phyloP scores from a whole-genome alignment of 2,797 vertebrate genomes.

The Micropoecilia bifurca region DNA sequence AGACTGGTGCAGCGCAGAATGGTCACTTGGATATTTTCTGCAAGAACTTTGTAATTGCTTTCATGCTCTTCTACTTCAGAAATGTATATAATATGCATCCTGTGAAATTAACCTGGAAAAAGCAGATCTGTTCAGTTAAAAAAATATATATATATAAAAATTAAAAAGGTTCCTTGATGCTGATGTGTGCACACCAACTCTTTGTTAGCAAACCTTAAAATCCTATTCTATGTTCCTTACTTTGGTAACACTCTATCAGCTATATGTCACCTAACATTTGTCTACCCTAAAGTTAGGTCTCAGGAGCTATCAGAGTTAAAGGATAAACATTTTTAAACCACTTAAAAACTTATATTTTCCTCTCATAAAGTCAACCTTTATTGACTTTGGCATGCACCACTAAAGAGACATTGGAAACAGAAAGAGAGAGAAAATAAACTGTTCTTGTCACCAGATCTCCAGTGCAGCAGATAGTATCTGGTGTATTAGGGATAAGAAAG shows the following conservation, averaged over 20 bases:
- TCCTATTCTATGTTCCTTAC: neutral
- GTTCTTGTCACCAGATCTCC: too few relatives aligned
- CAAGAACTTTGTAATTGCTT: neutral
- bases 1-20: neutral
- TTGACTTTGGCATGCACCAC: neutral
- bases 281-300: neutral
- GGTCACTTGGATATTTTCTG: neutral
- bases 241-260: neutral
- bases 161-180: neutral
- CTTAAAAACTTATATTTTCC: neutral
- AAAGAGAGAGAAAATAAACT: too few relatives aligned
- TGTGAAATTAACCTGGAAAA: neutral
- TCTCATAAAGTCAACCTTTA: neutral
- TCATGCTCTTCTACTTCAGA: neutral
- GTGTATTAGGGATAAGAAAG: too few relatives aligned
- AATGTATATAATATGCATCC: neutral
- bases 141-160: neutral
- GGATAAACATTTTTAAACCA: neutral
- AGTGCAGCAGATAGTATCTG: too few relatives aligned
- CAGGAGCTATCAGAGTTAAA: neutral
- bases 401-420: too few relatives aligned
- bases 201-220: neutral
- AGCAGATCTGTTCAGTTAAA: neutral
- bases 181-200: neutral
- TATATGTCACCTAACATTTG: neutral